A percentile compares a stretch with the other conserved stretches of the same genome.
phyloP scores from a whole-genome alignment of 2,113 vertebrate species.

The Charina bottae region DNA sequence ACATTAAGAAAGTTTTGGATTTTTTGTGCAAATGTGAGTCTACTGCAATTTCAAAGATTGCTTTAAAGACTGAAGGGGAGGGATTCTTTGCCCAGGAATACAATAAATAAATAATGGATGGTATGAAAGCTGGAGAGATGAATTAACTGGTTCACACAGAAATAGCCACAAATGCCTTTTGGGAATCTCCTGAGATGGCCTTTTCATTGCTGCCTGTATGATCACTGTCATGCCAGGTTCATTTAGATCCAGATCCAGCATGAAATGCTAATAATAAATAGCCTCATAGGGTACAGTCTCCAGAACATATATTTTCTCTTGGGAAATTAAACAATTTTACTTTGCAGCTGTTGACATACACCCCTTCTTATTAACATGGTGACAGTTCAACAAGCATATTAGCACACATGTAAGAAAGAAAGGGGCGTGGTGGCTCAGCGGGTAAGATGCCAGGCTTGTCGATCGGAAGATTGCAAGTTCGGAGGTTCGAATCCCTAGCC shows the following conservation, averaged over 20 bases:
- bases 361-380: slow-evolving; percentile 36
- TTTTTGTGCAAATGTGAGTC: neutral
- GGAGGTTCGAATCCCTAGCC: too few species aligned
- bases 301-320: slow-evolving; percentile 42
- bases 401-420: neutral
- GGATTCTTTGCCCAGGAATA: neutral
- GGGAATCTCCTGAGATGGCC: slow-evolving; percentile 16
- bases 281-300: slow-evolving; percentile 33
- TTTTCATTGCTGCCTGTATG: slow-evolving; percentile 32
- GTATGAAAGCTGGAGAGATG: neutral
- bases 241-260: slow-evolving; percentile 21
- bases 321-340: slow-evolving; percentile 59
- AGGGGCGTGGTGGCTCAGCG: too few species aligned
- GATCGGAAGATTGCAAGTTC: too few species aligned
- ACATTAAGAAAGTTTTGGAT: neutral
- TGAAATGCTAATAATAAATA: slow-evolving; percentile 50
- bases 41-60: neutral
- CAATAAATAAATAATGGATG: slow-evolving; percentile 22
- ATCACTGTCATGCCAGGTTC: neutral
- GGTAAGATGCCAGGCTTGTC: too few species aligned
- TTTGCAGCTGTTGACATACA: slow-evolving; percentile 33
- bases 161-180: neutral
- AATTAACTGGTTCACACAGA: neutral
- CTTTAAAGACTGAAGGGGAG: neutral
- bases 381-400: slow-evolving; percentile 18